A percentile compares a stretch with the other conserved stretches of the same genome.
Conservation (phyloP, 2,797 vertebrate species). For the Hafferia zeledoni region DNA sequence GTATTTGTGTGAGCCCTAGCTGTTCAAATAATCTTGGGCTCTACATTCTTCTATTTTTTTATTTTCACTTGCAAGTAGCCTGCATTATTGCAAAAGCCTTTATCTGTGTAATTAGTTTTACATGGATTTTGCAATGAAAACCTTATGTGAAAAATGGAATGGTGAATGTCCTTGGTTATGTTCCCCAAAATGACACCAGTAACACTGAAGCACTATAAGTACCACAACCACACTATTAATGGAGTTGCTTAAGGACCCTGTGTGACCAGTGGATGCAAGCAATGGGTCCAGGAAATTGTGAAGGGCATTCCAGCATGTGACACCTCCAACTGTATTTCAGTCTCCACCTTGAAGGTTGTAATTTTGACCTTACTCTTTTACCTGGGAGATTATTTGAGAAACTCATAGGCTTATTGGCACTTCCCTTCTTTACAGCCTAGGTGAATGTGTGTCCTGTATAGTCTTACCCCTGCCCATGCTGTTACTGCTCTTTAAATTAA, state of each 20-base stretch:
- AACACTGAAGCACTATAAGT: neutral
- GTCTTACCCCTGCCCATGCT: neutral
- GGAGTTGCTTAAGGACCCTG: neutral
- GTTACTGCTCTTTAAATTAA: neutral
- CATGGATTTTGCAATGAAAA: constrained; percentile 19
- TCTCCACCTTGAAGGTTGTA: neutral
- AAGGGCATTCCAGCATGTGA: neutral
- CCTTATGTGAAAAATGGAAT: neutral
- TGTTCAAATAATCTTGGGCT: neutral
- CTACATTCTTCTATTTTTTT: neutral
- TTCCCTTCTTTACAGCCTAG: neutral
- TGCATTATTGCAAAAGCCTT: neutral
- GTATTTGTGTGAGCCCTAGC: neutral
- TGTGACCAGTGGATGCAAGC: neutral
- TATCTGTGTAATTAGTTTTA: constrained; percentile 52
- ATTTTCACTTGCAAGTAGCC: constrained; percentile 5
- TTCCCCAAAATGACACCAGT: neutral
- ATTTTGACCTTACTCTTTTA: neutral
- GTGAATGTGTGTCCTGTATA: neutral
- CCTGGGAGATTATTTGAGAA: neutral
- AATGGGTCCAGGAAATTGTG: neutral
- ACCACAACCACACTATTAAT: neutral
- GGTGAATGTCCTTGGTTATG: neutral
- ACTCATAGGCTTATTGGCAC: neutral
- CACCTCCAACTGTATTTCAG: neutral